Conservation (phyloP, 1,140 invertebrate genomes). For the Ceratitis capitata region DNA sequence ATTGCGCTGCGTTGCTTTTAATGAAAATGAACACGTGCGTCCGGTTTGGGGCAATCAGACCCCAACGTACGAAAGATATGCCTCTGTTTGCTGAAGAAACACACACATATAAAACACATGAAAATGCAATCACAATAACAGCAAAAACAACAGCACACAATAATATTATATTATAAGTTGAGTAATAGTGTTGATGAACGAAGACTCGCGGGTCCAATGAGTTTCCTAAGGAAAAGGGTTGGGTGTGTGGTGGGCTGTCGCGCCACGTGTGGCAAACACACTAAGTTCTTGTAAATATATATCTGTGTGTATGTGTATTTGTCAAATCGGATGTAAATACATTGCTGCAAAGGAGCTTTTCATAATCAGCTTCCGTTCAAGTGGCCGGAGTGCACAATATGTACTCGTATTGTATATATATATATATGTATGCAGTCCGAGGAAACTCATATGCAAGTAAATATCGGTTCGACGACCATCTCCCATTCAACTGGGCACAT, state of each 20-base stretch:
- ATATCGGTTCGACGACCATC: too few relatives aligned
- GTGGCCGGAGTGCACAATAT: not conserved
- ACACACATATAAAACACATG: not conserved
- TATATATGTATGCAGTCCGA: not conserved
- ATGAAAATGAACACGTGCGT: constrained; percentile 43
- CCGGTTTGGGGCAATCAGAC: constrained; percentile 32
- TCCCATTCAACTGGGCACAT: too few relatives aligned
- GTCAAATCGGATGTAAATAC: not conserved
- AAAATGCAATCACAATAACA: too few relatives aligned
- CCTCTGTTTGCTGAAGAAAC: not conserved
- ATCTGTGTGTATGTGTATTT: not conserved
- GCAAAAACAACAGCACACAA: constrained; percentile 2
- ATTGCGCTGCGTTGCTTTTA: not conserved
- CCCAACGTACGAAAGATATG: constrained; percentile 26
- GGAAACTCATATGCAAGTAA: too few relatives aligned
- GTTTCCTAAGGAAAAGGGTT: not conserved
- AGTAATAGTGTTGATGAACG: not conserved
- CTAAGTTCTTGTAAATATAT: not conserved
- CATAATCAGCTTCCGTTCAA: not conserved
- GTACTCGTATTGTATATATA: not conserved
- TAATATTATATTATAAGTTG: constrained; percentile 26
- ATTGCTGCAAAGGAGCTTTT: not conserved
- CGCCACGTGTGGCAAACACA: not conserved
- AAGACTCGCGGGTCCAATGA: not conserved
- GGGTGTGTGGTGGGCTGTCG: not conserved